Base-by-base conservation (phyloP, 2,113 vertebrate species). In the Motacilla alba region DNA sequence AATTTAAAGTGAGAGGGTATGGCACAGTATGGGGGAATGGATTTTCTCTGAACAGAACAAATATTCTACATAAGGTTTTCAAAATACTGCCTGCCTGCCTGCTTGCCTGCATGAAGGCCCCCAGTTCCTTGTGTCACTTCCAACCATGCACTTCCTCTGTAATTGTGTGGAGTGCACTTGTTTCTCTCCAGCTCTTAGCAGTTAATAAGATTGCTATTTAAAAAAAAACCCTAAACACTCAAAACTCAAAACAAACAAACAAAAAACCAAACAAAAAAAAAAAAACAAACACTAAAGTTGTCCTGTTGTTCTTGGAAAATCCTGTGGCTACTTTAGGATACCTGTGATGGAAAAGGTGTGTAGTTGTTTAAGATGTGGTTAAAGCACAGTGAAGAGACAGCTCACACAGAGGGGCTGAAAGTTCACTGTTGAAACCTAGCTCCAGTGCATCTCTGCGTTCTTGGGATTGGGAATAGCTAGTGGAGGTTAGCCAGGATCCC, bases 21-120 rank as follows among this genome's bases (percentile, higher is more conserved):
- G 21, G 68, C 83, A 87, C 41, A 27, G 59, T 44, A 18, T 31
- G 52, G n/a, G 24, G 53, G 78, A 87, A 91, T 47, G 63, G n/a
- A 88, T 94, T 96, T 92, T 94, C 70, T 94, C 49, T 69, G 69
- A 91, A 72, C 63, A 76, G 68, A 74, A 46, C 37, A 83, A 89
- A 94, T 53, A 58, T 86, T 92, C n/a, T 33, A 22, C 66, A 41
- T 73, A 55, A 62, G 86, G 22, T 12, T 87, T 96, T 96, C 90
- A 95, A 97, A 93, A 73, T 52, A 94, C 69, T 63, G 69, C 81
- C 37, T 88, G 81, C 56, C 43, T 89, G 79, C 35, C 35, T 44
- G 43, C 52, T 41, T 90, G 82, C 56, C 41, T 79, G 90, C 59
- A 44, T 3, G 30, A 85, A 87, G 88, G 78, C 11, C 35, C 50